These are phyloP conservation scores for Leucoma salicis DNA, from an alignment of 2,888 invertebrate genomes.

Conservation along the genomic window DNA sequence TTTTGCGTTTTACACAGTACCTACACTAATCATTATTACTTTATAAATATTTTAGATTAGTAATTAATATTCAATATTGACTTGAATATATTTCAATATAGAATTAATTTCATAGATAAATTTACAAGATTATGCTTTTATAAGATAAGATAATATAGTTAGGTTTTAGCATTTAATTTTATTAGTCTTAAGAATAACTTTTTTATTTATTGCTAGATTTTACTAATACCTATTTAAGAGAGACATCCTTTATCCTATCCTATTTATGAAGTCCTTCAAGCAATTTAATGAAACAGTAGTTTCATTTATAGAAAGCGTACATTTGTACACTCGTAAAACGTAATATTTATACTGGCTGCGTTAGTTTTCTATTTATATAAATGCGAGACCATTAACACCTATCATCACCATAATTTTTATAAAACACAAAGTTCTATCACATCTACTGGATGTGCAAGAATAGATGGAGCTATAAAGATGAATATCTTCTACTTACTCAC, in stretches of 20 bases:
- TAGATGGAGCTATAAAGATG: no score
- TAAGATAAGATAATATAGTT: constrained; percentile 47
- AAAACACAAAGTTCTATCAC: no score
- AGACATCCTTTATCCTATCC: constrained; percentile 65
- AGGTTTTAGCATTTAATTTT: constrained; percentile 51
- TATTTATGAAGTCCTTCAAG: constrained; percentile 40
- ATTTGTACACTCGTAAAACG: constrained; percentile 63
- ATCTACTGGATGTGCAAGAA: no score
- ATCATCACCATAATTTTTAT: no score
- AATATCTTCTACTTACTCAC: no score
- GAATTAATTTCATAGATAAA: constrained; percentile 60
- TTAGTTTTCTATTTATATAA: neutral
- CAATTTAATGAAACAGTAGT: neutral
- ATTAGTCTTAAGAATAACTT: constrained; percentile 41
- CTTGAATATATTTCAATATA: constrained; percentile 75
- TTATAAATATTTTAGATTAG: constrained; percentile 61
- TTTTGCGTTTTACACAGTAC: constrained; percentile 49
- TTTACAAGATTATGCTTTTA: constrained; percentile 67
- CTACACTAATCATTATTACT: constrained; percentile 52
- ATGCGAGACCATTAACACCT: no score
- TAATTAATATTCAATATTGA: constrained; percentile 77
- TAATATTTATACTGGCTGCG: neutral
- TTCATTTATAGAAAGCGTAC: constrained; percentile 73
- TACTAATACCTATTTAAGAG: constrained; percentile 48
- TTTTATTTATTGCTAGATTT: constrained; percentile 42